Conservation (phyloP, 2,797 vertebrate genomes). For the Gallinago solitaria region DNA sequence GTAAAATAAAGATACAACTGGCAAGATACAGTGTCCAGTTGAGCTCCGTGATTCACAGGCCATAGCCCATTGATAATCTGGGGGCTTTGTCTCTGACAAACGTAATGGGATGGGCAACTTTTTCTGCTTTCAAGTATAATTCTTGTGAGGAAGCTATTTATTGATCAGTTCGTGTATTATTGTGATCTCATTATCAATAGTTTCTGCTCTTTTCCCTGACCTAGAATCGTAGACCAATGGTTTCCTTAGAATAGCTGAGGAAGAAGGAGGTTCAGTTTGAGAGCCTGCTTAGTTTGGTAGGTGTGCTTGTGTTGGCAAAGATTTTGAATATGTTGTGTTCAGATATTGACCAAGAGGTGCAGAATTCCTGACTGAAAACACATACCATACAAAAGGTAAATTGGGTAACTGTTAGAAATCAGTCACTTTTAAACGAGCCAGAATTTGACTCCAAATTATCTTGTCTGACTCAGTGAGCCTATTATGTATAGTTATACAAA, state of each 20-base stretch:
- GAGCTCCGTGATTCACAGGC: not conserved
- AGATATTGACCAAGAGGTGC: not conserved
- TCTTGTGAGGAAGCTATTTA: not conserved
- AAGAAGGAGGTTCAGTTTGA: not conserved
- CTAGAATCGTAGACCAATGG: not conserved
- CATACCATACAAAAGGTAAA: not conserved
- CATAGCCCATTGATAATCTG: not conserved
- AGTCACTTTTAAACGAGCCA: not conserved
- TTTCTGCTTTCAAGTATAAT: not conserved
- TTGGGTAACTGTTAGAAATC: not conserved
- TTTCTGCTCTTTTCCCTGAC: not conserved
- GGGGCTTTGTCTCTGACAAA: not conserved
- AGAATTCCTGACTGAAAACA: not conserved
- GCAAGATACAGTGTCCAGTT: not conserved
- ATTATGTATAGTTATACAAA: not conserved
- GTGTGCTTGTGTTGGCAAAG: not conserved
- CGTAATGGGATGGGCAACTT: not conserved
- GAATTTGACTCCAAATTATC: not conserved
- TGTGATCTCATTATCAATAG: not conserved
- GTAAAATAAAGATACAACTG: conserved; percentile 40
- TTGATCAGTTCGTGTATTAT: fast-evolving
- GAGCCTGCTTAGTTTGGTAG: not conserved
- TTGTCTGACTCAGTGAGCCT: not conserved
- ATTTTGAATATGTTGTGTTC: not conserved
- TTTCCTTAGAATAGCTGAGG: not conserved